phyloP scores from a whole-genome alignment of 1,140 invertebrate species.

The Sinella curviseta region DNA sequence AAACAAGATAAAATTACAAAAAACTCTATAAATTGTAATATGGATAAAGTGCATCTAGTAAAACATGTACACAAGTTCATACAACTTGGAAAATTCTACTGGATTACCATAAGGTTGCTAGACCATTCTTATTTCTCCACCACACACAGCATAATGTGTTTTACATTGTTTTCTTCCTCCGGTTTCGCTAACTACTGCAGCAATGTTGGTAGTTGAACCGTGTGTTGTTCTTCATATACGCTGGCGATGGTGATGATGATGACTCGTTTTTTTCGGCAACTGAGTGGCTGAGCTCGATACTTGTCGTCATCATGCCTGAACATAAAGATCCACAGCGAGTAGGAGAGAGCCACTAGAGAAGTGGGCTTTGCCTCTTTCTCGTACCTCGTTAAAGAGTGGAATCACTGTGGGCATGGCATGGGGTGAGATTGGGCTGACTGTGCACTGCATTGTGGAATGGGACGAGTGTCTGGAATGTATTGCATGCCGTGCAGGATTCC shows the following conservation, averaged over 20 bases:
- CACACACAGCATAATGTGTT: no score
- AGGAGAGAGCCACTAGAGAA: slow-evolving; percentile 12
- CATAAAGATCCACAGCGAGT: neutral
- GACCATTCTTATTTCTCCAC: no score
- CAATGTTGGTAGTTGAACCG: neutral
- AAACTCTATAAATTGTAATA: slow-evolving; percentile 2
- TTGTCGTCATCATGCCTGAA: neutral
- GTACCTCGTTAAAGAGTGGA: neutral
- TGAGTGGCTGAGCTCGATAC: slow-evolving; percentile 22
- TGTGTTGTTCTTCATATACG: neutral
- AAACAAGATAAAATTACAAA: no score
- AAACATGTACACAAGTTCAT: neutral
- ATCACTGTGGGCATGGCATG: slow-evolving; percentile 19
- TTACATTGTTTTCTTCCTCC: no score
- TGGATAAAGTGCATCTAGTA: slow-evolving; percentile 14
- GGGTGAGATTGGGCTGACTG: slow-evolving; percentile 6
- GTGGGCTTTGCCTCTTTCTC: slow-evolving; percentile 6
- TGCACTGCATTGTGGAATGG: neutral
- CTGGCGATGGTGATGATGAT: slow-evolving; percentile 7
- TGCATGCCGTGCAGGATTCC: neutral
- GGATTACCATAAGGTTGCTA: neutral
- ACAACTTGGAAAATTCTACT: neutral
- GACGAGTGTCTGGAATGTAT: neutral
- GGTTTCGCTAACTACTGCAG: no score
- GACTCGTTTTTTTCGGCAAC: neutral